Evolutionary conservation across 2,113 vertebrate genomes (phyloP), one percentile per base, ranked within the genome.

Genomic region (Drymodes brunneopygia): DNA sequence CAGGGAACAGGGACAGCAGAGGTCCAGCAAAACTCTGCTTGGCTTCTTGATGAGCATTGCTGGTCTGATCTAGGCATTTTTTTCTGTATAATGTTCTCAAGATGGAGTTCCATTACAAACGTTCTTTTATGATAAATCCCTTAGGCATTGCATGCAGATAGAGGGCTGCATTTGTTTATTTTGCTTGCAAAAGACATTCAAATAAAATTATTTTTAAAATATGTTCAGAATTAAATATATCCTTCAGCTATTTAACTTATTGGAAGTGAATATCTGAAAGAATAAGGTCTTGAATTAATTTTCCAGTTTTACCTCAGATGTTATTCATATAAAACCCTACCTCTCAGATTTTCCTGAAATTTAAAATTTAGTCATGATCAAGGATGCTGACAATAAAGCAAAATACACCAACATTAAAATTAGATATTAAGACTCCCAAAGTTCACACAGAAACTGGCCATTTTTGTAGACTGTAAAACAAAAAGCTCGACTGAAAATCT

Each of bases 191-290:
- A 96, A 85, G 19, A 88, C 82, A 79, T 90, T 71, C 0, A 85
- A 86, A 88, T 66, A 81, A 64, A 91, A 72, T 48, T 0, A 16
- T 87, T 85, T 72, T 50, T 85, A 69, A 85, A 93, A 82, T 95
- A 77, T 91, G 90, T 79, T 89, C 51, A 79, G 69, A 91, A 91
- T 91, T 79, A 94, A 75, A 75, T 57, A 57, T 75, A 82, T 82
- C 73, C 53, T 94, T 88, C 33, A 80, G 48, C 58, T 90, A 57
- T 82, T 79, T 90, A 79, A 1, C 12, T 74, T 85, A 51, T 71
- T 67, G 65, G 81, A 84, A 87, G 19, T 58, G 17, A 29, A 87
- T 20, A 44, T 84, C 53, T 74, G 12, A 89, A 11, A 64, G 12
- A 73, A 28, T 12, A 45, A 70, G 50, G 14, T 44, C 35, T 62